Evolutionary conservation across 2,888 invertebrate species (phyloP).

Genomic region (Dasysyrphus tricinctus): DNA sequence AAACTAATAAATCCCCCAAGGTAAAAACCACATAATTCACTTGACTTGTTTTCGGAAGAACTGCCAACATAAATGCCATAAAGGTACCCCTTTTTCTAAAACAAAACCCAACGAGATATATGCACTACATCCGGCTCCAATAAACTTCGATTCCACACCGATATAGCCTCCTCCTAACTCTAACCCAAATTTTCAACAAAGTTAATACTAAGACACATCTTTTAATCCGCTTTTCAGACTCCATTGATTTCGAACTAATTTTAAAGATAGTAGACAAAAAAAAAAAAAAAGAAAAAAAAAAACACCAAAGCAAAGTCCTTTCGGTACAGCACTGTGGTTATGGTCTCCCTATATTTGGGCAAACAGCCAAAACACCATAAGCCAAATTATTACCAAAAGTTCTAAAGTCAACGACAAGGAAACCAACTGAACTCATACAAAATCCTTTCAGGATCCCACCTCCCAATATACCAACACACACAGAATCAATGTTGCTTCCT

Average conservation of each 20-base stretch:
- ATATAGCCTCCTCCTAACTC: neutral
- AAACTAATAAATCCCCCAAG: neutral
- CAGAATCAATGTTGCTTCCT: constrained; percentile 29
- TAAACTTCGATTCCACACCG: constrained; percentile 21
- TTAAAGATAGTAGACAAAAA: constrained; percentile 44
- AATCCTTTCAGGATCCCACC: constrained; percentile 32
- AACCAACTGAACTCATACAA: constrained; percentile 15
- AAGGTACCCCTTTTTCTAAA: neutral
- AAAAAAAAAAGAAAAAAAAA: constrained; percentile 43
- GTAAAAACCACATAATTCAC: neutral
- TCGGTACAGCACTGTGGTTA: neutral
- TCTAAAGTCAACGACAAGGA: constrained; percentile 46
- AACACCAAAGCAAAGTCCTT: constrained; percentile 4
- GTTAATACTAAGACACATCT: constrained; percentile 35
- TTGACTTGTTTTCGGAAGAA: neutral
- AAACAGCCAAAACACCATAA: constrained; percentile 64
- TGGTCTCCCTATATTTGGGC: constrained; percentile 42
- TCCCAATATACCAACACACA: constrained; percentile 1
- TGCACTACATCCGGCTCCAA: neutral
- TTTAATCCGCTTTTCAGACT: constrained; percentile 67
- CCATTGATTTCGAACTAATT: constrained; percentile 70
- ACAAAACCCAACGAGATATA: constrained; percentile 11
- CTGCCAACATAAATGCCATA: neutral
- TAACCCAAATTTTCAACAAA: neutral
- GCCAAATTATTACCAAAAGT: constrained; percentile 57